A percentile compares a stretch with the other conserved stretches of the same genome.
phyloP scores from a whole-genome alignment of 2,797 vertebrate species.

The Gymnocypris eckloni region DNA sequence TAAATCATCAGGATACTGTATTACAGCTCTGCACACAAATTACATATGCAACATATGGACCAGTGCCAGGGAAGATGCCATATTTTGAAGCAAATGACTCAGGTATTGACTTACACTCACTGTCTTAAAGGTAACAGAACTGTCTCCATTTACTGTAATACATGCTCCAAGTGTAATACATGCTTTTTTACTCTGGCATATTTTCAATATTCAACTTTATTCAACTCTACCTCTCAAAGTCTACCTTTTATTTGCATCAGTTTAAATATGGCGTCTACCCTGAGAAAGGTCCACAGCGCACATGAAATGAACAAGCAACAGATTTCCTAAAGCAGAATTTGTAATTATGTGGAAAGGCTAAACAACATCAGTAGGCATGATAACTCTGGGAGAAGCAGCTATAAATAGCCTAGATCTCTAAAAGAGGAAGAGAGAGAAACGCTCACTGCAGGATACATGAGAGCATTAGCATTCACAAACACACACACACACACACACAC shows the following conservation, averaged over 20 bases:
- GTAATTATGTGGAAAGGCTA: constrained; percentile 26
- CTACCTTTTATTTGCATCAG: background rate
- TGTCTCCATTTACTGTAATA: background rate
- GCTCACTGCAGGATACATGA: constrained; percentile 31
- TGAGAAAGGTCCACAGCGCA: background rate
- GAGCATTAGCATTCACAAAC: constrained; percentile 31
- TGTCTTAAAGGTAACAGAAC: no score
- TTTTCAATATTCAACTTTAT: background rate
- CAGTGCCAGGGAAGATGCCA: background rate
- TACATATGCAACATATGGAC: constrained; percentile 19
- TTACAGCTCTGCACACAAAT: constrained; percentile 17
- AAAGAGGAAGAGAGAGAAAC: constrained; percentile 4
- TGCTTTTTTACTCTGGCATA: no score
- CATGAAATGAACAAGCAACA: constrained; percentile 29
- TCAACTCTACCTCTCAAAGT: background rate
- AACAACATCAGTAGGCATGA: constrained; percentile 21
- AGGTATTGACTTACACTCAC: no score
- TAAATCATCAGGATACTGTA: constrained; percentile 14
- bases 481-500: constrained; percentile 1
- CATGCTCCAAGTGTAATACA: background rate
- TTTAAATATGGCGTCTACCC: background rate
- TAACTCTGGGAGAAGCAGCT: constrained; percentile 18
- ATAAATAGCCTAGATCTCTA: constrained; percentile 28
- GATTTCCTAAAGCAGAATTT: constrained; percentile 22
- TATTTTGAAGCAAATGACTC: background rate